Conservation (phyloP, 2,888 invertebrate genomes). For the Cerceris ruficornis region DNA sequence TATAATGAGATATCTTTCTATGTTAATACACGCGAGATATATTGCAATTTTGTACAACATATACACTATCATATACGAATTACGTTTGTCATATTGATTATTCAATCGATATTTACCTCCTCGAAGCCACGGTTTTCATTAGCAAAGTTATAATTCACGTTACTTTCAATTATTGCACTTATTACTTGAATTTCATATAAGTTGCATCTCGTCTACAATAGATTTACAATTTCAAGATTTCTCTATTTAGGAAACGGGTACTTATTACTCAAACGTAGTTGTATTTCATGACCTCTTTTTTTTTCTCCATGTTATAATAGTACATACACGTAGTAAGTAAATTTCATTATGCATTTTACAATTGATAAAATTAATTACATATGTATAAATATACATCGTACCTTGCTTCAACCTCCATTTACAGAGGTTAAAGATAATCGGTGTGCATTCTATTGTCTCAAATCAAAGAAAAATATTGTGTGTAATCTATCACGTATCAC, state of each 20-base stretch:
- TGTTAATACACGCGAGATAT: conserved; percentile 2
- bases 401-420: conserved; percentile 16
- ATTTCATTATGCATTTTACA: conserved; percentile 23
- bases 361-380: conserved; percentile 48
- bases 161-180: not conserved
- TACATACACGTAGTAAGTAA: conserved; percentile 28
- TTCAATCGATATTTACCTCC: too few relatives aligned
- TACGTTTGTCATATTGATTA: not conserved
- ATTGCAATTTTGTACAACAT: conserved; percentile 27
- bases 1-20: not conserved
- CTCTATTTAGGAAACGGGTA: conserved; percentile 10
- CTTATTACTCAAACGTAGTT: conserved; percentile 19
- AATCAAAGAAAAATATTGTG: not conserved
- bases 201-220: not conserved
- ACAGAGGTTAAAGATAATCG: conserved; percentile 2
- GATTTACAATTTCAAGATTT: not conserved
- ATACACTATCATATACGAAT: conserved; percentile 11
- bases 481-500: conserved; percentile 18
- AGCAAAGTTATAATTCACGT: too few relatives aligned
- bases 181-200: not conserved
- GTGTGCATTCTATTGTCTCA: not conserved
- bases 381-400: conserved; percentile 46
- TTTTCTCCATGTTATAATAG: conserved; percentile 29
- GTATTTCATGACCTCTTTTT: conserved; percentile 26
- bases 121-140: too few relatives aligned